Conservation (phyloP, 2,888 invertebrate genomes). For the Arge pagana region DNA sequence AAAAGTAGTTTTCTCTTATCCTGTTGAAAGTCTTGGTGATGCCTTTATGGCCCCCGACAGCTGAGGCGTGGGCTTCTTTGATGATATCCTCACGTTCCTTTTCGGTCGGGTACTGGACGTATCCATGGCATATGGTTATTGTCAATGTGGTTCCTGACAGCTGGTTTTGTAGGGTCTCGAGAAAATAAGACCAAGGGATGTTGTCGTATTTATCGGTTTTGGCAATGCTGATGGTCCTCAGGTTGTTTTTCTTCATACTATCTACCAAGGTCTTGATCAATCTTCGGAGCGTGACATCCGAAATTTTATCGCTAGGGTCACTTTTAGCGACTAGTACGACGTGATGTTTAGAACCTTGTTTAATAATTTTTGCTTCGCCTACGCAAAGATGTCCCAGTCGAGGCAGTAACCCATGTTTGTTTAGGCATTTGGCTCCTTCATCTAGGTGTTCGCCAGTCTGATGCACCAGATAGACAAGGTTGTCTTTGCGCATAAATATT, state of each 20-base stretch:
- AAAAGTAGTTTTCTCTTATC: neutral
- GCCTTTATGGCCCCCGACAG: conserved; percentile 1
- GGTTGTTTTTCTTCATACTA: neutral
- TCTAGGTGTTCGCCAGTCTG: conserved; percentile 13
- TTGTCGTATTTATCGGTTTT: conserved; percentile 10
- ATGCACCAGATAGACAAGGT: conserved; percentile 18
- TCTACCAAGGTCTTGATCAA: neutral
- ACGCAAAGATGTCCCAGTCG: too few relatives aligned
- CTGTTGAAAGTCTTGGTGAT: conserved; percentile 2
- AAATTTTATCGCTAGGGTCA: neutral
- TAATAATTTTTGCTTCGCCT: neutral
- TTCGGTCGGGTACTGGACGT: neutral
- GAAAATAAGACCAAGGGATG: conserved; percentile 10
- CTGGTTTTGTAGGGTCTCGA: neutral
- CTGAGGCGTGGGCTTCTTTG: neutral
- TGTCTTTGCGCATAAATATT: conserved; percentile 20
- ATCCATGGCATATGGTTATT: neutral
- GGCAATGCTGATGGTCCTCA: conserved; percentile 5
- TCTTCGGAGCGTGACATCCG: neutral
- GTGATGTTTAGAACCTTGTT: neutral
- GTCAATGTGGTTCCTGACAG: neutral
- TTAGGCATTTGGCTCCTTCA: conserved; percentile 15
- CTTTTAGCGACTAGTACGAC: too few relatives aligned
- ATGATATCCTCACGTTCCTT: neutral
- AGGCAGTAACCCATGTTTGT: neutral